Conservation (phyloP, 2,113 vertebrate genomes). For the Corythornis cristatus region DNA sequence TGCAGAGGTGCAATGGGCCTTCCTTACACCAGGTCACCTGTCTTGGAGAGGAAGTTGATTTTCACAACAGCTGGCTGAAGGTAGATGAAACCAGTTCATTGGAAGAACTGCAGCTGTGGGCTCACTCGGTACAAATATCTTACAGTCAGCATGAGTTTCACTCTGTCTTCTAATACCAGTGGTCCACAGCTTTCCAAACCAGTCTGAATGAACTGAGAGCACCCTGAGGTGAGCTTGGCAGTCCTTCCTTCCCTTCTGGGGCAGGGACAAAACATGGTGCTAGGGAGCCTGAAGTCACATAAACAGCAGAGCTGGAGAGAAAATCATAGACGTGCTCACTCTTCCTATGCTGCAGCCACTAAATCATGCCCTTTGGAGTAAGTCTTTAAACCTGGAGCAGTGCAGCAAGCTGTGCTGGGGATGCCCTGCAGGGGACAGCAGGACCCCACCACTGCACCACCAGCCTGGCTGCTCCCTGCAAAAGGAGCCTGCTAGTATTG, state of each 20-base stretch:
- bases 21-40: neutral
- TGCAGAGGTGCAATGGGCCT: neutral
- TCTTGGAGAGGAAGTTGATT: neutral
- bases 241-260: neutral
- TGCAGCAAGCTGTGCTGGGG: neutral
- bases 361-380: neutral
- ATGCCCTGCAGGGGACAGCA: slow-evolving; percentile 50
- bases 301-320: neutral
- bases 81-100: neutral
- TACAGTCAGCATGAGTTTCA: neutral
- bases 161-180: neutral
- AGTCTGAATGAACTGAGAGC: neutral
- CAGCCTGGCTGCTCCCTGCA: neutral
- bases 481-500: too few species aligned
- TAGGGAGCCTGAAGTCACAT: neutral
- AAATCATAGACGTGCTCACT: neutral
- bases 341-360: neutral
- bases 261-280: neutral
- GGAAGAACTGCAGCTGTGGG: neutral
- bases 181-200: neutral
- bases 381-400: neutral
- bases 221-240: neutral
- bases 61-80: neutral
- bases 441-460: neutral
- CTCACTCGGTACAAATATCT: neutral